Percentiles rank a stretch among this genome's conserved stretches.
Conservation (phyloP, 2,797 vertebrate genomes). For the Tragopan temminckii region DNA sequence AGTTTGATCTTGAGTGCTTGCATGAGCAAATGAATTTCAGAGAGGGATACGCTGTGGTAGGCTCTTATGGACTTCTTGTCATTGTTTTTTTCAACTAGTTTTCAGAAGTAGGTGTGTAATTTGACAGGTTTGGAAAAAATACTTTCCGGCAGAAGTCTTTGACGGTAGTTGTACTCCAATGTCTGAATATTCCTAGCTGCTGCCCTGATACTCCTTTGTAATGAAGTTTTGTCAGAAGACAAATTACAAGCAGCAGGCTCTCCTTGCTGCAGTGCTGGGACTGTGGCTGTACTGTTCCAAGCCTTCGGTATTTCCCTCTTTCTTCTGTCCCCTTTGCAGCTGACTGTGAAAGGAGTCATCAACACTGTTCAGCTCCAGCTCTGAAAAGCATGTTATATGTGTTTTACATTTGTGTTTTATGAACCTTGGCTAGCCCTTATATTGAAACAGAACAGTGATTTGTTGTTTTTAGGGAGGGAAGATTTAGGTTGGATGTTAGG, state of each 20-base stretch:
- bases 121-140: conserved; percentile 31
- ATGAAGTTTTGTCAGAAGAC: background rate
- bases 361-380: background rate
- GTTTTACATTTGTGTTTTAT: background rate
- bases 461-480: no score
- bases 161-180: background rate
- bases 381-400: background rate
- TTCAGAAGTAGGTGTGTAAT: background rate
- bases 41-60: background rate
- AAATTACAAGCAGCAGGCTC: background rate
- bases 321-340: background rate
- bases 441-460: background rate
- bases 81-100: background rate
- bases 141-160: conserved; percentile 34
- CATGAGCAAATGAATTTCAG: background rate
- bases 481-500: no score
- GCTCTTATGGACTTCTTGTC: background rate
- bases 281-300: background rate
- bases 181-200: background rate
- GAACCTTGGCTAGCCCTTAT: background rate
- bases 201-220: background rate
- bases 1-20: background rate
- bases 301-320: background rate
- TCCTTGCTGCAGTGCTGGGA: background rate
- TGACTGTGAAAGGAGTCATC: background rate